These are phyloP conservation scores for Leptoclinus maculatus DNA, from an alignment of 2,797 vertebrate species.

Conservation along the genomic window DNA sequence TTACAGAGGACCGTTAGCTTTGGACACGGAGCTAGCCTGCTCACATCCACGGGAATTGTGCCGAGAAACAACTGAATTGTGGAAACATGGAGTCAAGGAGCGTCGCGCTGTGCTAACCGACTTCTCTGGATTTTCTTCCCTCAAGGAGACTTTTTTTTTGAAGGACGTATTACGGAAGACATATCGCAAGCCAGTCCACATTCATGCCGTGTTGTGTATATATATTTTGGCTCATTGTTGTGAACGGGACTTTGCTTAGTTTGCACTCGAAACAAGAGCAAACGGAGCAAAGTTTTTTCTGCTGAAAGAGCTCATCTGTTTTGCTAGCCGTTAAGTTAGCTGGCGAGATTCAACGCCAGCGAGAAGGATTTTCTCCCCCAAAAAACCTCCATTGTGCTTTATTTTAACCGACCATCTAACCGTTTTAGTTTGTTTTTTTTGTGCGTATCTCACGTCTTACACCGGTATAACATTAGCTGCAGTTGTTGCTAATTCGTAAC, in stretches of 20 bases:
- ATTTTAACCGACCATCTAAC: slow-evolving; percentile 6
- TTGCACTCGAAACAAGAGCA: slow-evolving; percentile 75
- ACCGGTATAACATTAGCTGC: slow-evolving; percentile 40
- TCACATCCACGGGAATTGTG: slow-evolving; percentile 80
- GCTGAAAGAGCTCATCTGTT: slow-evolving; percentile 79
- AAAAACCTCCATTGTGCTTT: not conserved
- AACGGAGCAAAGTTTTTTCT: slow-evolving; percentile 78
- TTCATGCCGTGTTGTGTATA: slow-evolving; percentile 45
- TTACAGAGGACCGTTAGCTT: slow-evolving; percentile 71
- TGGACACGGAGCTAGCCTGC: slow-evolving; percentile 66
- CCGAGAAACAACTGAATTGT: slow-evolving; percentile 74
- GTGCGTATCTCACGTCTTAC: not conserved
- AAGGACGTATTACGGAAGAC: slow-evolving; percentile 50
- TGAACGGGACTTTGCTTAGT: slow-evolving; percentile 77
- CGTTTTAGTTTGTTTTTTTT: not conserved
- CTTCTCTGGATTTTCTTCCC: slow-evolving; percentile 51
- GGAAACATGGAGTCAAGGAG: slow-evolving; percentile 85
- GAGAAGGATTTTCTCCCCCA: slow-evolving; percentile 28
- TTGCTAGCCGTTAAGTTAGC: slow-evolving; percentile 73
- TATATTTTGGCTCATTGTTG: slow-evolving; percentile 67
- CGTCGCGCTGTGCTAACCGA: slow-evolving; percentile 68
- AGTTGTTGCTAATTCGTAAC: slow-evolving; percentile 58
- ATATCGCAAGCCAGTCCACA: slow-evolving; percentile 35
- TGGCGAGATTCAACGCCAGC: slow-evolving; percentile 51
- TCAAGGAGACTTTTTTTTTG: slow-evolving; percentile 49